Base-by-base conservation (phyloP, 2,797 vertebrate species). In the Eptatretus atami region DNA sequence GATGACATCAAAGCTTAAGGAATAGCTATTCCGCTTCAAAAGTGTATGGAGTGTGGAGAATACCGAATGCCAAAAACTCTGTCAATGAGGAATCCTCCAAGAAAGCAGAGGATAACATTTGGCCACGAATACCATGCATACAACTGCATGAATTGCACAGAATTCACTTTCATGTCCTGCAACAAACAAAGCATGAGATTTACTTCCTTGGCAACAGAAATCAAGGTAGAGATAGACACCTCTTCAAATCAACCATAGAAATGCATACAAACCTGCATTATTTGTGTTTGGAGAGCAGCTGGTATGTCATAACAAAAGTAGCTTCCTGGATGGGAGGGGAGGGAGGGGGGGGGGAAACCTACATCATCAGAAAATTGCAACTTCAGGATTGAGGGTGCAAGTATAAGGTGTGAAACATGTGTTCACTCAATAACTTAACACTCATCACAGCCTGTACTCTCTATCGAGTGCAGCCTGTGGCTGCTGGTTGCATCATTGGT, bases 101-200 rank as follows among this genome's bases (percentile, higher is more conserved):
- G 77, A 71, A 98, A 95, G 73, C 90, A 95, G 15, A 98, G 79
- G 3, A 93, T 61, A n/a, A 95, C 87, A 2, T 98, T 98, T 67
- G 92, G 92, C 88, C 90, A 96, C 3, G 92, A 98, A 69, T 96
- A 98, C 84, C 86, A 95, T 53, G 90, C 82, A 14, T 96, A 98
- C 6, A 98, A 76, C 2, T 83, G 75, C 92, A 98, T 98, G 75
- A 98, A 96, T 54, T 70, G 68, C 0, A 78, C 74, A 0, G 87
- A 94, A 74, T 80, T 84, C 71, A 90, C 70, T 65, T 77, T 75
- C 84, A 95, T 81, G 66, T 92, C 85, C 90, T 98, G 64, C 10
- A 5, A 53, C 0, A 3, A 3, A 11, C 19, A 1, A 13, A 1
- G 1, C n/a, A 2, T 1, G 0, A 6, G 12, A 10, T 1, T n/a